Evolutionary conservation across 2,113 vertebrate genomes (phyloP).

Genomic region (Sturnira hondurensis): DNA sequence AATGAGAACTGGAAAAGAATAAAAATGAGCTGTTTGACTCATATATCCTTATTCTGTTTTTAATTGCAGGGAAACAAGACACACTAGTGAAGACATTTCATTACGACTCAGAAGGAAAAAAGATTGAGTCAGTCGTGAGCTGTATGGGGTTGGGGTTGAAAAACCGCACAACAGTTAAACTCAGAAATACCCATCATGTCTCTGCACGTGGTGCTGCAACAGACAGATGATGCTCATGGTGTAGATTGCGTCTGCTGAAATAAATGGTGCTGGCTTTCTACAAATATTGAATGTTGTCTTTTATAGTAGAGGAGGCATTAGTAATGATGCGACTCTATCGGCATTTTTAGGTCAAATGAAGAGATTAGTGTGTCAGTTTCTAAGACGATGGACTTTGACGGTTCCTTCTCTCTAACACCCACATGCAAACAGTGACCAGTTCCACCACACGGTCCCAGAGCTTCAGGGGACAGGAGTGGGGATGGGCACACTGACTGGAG

Average conservation of each 20-base stretch:
- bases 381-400: neutral
- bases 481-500: neutral
- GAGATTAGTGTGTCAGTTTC: neutral
- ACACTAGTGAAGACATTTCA: slow-evolving; percentile 27
- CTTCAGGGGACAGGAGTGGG: fast-evolving
- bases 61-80: slow-evolving; percentile 56
- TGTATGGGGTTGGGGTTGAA: neutral
- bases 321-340: neutral
- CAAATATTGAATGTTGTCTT: slow-evolving; percentile 21
- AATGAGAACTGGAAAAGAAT: slow-evolving; percentile 24
- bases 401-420: neutral
- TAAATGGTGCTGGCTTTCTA: neutral
- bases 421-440: neutral
- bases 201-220: neutral
- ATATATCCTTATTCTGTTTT: slow-evolving; percentile 45
- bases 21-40: slow-evolving; percentile 49
- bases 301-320: neutral
- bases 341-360: neutral
- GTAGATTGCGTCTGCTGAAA: neutral
- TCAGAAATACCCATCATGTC: neutral
- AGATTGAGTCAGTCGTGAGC: neutral
- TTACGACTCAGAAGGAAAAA: slow-evolving; percentile 20
- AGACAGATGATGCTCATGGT: neutral
- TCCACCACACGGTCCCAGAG: fast-evolving
- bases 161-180: neutral